Conservation (phyloP, 2,113 vertebrate genomes). For the Shinisaurus crocodilurus region DNA sequence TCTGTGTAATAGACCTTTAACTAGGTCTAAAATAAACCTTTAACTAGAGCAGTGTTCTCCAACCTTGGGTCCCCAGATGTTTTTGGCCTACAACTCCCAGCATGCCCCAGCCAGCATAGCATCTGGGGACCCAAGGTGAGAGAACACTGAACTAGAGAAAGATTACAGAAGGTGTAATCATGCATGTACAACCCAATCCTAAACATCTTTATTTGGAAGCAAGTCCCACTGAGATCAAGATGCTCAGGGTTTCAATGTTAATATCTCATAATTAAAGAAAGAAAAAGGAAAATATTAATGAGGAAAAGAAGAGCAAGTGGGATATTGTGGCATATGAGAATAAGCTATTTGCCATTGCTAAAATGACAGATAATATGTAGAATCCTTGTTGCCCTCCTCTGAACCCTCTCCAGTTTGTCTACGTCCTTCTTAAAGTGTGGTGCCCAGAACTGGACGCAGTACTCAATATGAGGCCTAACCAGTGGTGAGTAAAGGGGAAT, state of each 20-base stretch:
- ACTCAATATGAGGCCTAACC: no score
- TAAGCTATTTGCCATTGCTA: neutral
- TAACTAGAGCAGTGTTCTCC: neutral
- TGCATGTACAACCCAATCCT: neutral
- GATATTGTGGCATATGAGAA: neutral
- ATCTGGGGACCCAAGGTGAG: no score
- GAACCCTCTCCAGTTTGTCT: no score
- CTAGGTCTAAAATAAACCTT: no score
- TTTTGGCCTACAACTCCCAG: no score
- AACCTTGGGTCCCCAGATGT: no score
- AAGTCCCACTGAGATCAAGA: neutral
- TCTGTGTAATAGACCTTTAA: neutral
- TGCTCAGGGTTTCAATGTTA: neutral
- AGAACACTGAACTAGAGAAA: neutral
- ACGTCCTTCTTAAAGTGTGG: no score
- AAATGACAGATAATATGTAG: rapidly evolving
- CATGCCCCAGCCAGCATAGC: no score
- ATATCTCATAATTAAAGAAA: neutral
- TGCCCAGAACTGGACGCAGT: no score
- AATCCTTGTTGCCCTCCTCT: no score
- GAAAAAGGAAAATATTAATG: neutral
- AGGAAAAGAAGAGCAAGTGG: neutral
- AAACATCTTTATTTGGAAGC: neutral
- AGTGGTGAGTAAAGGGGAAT: no score
- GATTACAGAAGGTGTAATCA: neutral